These are phyloP conservation scores for Petaurus breviceps DNA, from an alignment of 2,113 vertebrate species.

Conservation along the genomic window DNA sequence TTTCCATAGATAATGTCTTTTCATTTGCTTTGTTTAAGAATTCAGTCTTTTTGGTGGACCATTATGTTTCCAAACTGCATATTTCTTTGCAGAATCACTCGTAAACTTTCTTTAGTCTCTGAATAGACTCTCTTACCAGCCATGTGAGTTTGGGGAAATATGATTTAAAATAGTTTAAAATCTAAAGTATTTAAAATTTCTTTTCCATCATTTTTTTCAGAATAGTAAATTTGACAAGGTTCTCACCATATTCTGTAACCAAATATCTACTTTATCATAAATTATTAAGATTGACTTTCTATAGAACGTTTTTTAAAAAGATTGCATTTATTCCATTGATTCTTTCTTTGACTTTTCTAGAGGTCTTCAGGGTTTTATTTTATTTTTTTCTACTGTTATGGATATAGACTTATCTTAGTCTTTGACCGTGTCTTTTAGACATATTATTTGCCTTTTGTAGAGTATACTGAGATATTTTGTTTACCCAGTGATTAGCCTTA, in stretches of 20 bases:
- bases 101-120: constrained; percentile 33
- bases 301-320: neutral
- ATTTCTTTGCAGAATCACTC: constrained; percentile 11
- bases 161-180: neutral
- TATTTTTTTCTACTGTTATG: constrained; percentile 8
- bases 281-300: neutral
- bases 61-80: constrained; percentile 44
- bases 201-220: constrained; percentile 10
- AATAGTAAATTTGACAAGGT: constrained; percentile 28
- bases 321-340: constrained; percentile 5
- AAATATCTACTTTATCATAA: constrained; percentile 11
- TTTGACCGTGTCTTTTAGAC: constrained; percentile 24
- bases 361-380: constrained; percentile 5
- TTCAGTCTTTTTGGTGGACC: constrained; percentile 32
- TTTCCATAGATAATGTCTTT: constrained; percentile 20
- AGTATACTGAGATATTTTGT: constrained; percentile 22
- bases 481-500: neutral
- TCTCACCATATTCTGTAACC: constrained; percentile 39
- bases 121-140: neutral
- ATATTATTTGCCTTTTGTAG: neutral
- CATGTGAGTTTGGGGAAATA: constrained; percentile 17
- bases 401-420: constrained; percentile 36
- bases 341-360: neutral
- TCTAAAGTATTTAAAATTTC: constrained; percentile 31
- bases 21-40: constrained; percentile 10